These are phyloP conservation scores for Lagorchestes hirsutus DNA, from an alignment of 2,797 vertebrate species.

Conservation along the genomic window DNA sequence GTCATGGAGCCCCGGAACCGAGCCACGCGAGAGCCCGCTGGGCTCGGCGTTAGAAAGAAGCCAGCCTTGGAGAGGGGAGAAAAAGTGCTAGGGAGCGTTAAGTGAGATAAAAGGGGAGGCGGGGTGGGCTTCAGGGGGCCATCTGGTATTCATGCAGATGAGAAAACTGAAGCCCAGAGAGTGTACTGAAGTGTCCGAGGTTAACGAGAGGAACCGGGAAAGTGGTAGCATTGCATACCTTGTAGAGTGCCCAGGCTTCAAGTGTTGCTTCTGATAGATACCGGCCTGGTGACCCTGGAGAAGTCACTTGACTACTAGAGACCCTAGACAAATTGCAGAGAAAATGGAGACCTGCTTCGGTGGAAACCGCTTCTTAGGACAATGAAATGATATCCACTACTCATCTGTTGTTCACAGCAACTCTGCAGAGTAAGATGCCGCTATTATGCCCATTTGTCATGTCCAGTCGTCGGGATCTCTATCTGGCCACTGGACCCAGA, in stretches of 20 bases:
- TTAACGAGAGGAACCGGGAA: not conserved
- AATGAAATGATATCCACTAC: not conserved
- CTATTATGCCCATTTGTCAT: not conserved
- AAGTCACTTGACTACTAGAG: not conserved
- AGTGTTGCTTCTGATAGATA: not conserved
- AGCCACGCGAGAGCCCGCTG: not conserved
- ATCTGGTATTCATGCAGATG: not conserved
- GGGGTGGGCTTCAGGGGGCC: not conserved
- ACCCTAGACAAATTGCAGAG: not conserved
- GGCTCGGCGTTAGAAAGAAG: not conserved
- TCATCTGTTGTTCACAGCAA: not conserved
- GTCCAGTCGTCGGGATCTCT: too few relatives aligned
- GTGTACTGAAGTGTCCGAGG: not conserved
- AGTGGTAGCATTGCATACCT: not conserved
- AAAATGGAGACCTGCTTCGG: not conserved
- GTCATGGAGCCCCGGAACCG: not conserved
- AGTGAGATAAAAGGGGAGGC: not conserved
- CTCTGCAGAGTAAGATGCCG: not conserved
- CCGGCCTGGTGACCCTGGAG: not conserved
- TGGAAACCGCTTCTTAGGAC: not conserved
- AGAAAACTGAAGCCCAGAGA: not conserved
- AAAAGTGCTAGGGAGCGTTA: not conserved
- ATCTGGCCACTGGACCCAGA: too few relatives aligned
- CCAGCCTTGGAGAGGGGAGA: constrained; percentile 2
- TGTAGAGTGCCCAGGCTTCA: not conserved